phyloP scores from a whole-genome alignment of 2,797 vertebrate genomes.

The Sebastiscus tertius region DNA sequence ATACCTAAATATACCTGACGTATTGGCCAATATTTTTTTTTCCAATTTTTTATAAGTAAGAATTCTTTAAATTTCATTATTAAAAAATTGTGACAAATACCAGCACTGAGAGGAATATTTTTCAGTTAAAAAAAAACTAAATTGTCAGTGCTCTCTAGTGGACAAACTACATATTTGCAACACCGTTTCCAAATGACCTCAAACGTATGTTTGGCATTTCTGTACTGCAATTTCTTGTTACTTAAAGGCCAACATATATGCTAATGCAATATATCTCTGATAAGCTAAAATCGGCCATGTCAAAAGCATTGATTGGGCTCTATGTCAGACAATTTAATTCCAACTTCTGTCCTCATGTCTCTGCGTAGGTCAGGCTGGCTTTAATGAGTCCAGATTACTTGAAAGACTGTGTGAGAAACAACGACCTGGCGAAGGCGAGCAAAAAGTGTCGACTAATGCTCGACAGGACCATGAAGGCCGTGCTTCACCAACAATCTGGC shows the following conservation, averaged over 20 bases:
- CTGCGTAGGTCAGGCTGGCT: constrained; percentile 57
- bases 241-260: neutral
- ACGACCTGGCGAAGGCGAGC: constrained; percentile 30
- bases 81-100: too few species aligned
- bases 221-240: neutral
- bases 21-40: too few species aligned
- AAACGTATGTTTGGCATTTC: too few species aligned
- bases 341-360: neutral
- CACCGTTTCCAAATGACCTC: too few species aligned
- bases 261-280: neutral
- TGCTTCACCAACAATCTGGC: constrained; percentile 74
- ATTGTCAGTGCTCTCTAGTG: too few species aligned
- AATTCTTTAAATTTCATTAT: too few species aligned
- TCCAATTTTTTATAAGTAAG: too few species aligned
- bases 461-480: constrained; percentile 73
- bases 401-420: constrained; percentile 25
- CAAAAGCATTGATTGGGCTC: neutral
- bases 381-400: constrained; percentile 46
- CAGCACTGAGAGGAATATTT: too few species aligned
- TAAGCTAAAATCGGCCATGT: neutral
- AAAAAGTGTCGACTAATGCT: constrained; percentile 70
- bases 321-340: neutral
- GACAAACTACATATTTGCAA: too few species aligned
- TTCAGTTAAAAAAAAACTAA: too few species aligned
- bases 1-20: too few species aligned